Conservation (phyloP, 1,140 invertebrate species). For the Zeugodacus cucurbitae region DNA sequence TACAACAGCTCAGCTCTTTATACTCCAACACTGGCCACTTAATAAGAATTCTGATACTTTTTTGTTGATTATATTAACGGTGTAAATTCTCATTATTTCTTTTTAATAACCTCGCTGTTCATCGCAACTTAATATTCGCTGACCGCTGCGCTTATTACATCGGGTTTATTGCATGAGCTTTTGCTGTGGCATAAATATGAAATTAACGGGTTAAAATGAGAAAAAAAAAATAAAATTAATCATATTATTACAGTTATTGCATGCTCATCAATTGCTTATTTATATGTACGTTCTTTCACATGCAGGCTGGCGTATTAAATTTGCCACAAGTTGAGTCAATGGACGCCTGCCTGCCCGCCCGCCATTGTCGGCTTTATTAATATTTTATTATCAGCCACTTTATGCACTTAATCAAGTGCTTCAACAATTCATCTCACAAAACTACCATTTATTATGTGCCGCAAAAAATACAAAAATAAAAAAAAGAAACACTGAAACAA, state of each 20-base stretch:
- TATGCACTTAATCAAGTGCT: neutral
- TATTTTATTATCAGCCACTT: slow-evolving; percentile 34
- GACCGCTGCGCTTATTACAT: neutral
- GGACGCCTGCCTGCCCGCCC: neutral
- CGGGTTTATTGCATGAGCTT: neutral
- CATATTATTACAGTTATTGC: neutral
- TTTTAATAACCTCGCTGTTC: neutral
- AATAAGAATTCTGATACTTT: too few species aligned
- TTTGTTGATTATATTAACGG: neutral
- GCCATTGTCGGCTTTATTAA: neutral
- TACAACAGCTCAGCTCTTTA: too few species aligned
- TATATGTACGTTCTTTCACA: neutral
- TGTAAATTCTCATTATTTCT: neutral
- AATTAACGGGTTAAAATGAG: neutral
- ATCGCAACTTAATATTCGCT: neutral
- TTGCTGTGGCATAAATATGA: neutral
- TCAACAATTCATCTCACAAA: neutral
- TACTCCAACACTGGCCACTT: too few species aligned
- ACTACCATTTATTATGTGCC: neutral
- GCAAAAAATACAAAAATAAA: neutral
- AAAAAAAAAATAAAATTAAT: neutral
- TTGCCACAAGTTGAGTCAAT: neutral
- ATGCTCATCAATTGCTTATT: neutral
- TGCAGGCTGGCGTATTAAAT: neutral
- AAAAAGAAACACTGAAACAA: neutral